A percentile compares a stretch with the other conserved stretches of the same genome.
These are phyloP conservation scores for Rhysida immarginata DNA, from an alignment of 1,140 invertebrate genomes.

Conservation along the genomic window DNA sequence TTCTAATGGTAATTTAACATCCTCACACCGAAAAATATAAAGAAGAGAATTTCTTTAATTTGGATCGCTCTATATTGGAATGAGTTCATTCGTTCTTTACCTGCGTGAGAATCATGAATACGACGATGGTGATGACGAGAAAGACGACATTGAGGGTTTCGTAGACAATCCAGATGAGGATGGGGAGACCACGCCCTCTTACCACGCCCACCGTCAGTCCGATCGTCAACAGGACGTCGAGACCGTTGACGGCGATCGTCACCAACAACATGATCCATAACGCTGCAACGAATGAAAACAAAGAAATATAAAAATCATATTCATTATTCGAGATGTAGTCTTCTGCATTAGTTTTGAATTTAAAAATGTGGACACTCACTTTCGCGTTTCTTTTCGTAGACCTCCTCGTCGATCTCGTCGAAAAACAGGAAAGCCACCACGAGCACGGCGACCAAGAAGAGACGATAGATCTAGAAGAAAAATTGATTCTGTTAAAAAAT, in stretches of 20 bases:
- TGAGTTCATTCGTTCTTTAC: background rate
- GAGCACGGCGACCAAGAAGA: background rate
- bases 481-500: too few species aligned
- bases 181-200: background rate
- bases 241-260: background rate
- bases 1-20: too few species aligned
- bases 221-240: background rate
- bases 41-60: too few species aligned
- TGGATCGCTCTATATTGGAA: too few species aligned
- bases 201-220: background rate
- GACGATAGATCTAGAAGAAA: background rate
- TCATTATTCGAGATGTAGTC: too few species aligned
- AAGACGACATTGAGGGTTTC: slow-evolving; percentile 3
- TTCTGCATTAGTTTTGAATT: too few species aligned
- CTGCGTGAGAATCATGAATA: slow-evolving; percentile 2
- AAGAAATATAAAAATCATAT: too few species aligned
- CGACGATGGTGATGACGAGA: background rate
- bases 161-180: slow-evolving; percentile 2
- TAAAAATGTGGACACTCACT: background rate
- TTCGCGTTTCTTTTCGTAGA: background rate
- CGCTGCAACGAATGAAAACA: background rate
- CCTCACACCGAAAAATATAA: too few species aligned
- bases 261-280: background rate
- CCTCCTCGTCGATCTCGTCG: background rate
- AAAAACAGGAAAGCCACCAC: background rate